phyloP scores from a whole-genome alignment of 1,140 invertebrate genomes.

The Monomorium pharaonis region DNA sequence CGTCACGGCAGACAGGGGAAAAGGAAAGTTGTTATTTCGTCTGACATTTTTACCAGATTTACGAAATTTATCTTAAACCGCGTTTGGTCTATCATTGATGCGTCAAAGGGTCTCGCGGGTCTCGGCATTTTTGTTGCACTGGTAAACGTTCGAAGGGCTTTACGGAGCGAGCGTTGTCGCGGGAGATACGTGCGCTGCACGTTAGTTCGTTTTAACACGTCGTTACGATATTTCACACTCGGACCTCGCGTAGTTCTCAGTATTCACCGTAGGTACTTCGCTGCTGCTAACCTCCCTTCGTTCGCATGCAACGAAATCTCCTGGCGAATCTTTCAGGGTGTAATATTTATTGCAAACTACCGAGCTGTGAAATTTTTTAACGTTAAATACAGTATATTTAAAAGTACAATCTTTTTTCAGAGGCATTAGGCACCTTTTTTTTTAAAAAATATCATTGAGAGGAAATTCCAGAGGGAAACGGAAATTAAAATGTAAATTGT shows the following conservation, averaged over 20 bases:
- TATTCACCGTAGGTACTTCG: constrained; percentile 39
- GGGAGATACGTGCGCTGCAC: constrained; percentile 56
- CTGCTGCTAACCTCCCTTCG: constrained; percentile 31
- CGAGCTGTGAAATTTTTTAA: neutral
- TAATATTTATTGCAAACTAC: constrained; percentile 12
- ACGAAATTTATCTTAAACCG: neutral
- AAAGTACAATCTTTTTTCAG: neutral
- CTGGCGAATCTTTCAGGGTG: neutral
- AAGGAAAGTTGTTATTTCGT: neutral
- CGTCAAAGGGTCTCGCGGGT: neutral
- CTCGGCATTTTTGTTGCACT: neutral
- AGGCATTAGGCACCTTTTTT: no score
- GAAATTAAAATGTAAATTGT: no score
- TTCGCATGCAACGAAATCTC: constrained; percentile 1
- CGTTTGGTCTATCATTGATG: neutral
- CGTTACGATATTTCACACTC: constrained; percentile 80
- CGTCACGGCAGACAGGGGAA: neutral
- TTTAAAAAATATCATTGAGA: no score
- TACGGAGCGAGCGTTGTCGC: constrained; percentile 21
- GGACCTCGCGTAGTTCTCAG: constrained; percentile 39
- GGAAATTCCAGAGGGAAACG: no score
- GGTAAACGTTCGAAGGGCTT: neutral
- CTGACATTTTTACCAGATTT: neutral
- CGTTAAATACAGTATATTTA: neutral
- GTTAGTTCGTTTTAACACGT: constrained; percentile 78